Conservation (phyloP, 2,888 invertebrate genomes). For the Apotomis capreana region DNA sequence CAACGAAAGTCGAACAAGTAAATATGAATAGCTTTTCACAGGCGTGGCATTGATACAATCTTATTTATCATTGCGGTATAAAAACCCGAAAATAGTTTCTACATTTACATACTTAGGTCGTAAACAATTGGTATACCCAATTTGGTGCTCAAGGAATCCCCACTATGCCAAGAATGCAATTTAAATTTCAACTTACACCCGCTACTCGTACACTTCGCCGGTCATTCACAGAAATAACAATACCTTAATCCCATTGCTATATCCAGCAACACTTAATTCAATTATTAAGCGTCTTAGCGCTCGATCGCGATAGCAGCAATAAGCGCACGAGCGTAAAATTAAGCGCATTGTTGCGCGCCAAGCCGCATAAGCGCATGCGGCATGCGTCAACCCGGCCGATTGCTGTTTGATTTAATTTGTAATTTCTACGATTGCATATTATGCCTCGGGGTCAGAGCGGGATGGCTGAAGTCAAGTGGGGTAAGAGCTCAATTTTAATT, state of each 20-base stretch:
- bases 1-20: too few relatives aligned
- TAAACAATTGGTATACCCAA: too few relatives aligned
- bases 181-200: background rate
- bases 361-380: slow-evolving; percentile 2
- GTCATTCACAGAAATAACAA: slow-evolving; percentile 11
- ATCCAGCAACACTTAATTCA: slow-evolving; percentile 21
- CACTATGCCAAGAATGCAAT: background rate
- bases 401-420: slow-evolving; percentile 17
- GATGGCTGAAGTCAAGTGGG: too few relatives aligned
- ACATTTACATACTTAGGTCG: too few relatives aligned
- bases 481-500: too few relatives aligned
- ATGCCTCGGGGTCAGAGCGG: background rate
- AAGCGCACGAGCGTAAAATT: slow-evolving; percentile 80
- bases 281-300: slow-evolving; percentile 27
- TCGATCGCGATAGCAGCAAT: slow-evolving; percentile 26
- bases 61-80: too few relatives aligned
- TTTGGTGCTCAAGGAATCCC: too few relatives aligned
- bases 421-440: slow-evolving; percentile 18
- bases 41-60: too few relatives aligned
- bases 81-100: too few relatives aligned
- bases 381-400: slow-evolving; percentile 2
- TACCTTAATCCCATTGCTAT: slow-evolving; percentile 8
- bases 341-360: slow-evolving; percentile 65
- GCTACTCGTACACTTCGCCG: background rate
- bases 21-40: too few relatives aligned